Conservation (phyloP, 1,140 invertebrate species). For the Drosophila albomicans region DNA sequence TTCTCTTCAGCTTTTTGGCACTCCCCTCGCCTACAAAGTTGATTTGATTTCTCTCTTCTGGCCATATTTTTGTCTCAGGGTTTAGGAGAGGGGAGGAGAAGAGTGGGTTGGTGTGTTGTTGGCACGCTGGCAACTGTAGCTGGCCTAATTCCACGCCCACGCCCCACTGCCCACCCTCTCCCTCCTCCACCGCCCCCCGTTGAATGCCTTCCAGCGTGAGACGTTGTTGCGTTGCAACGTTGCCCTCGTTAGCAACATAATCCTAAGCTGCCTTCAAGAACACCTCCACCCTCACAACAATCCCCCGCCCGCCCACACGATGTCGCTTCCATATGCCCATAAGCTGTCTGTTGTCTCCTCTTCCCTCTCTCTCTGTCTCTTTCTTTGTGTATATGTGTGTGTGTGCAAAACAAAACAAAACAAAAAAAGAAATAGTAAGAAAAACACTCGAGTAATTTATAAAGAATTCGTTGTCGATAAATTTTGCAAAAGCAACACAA, state of each 20-base stretch:
- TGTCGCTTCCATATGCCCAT: neutral
- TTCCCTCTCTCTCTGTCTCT: neutral
- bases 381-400: constrained; percentile 12
- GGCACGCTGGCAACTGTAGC: constrained; percentile 20
- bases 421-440: neutral
- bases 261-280: constrained; percentile 54
- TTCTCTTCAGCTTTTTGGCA: too few species aligned
- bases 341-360: neutral
- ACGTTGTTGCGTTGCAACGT: constrained; percentile 28
- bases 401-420: neutral
- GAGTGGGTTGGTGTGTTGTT: neutral
- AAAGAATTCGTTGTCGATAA: constrained; percentile 70
- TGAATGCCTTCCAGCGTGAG: neutral
- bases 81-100: neutral
- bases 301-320: neutral
- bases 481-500: constrained; percentile 46
- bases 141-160: constrained; percentile 62
- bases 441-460: constrained; percentile 59
- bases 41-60: too few species aligned
- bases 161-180: neutral
- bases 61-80: neutral
- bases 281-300: constrained; percentile 5
- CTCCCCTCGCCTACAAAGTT: too few species aligned
- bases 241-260: constrained; percentile 74
- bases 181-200: too few species aligned